Percentiles rank a stretch among this genome's conserved stretches.
phyloP scores from a whole-genome alignment of 2,888 invertebrate species.

The Drosophila austrosaltans region DNA sequence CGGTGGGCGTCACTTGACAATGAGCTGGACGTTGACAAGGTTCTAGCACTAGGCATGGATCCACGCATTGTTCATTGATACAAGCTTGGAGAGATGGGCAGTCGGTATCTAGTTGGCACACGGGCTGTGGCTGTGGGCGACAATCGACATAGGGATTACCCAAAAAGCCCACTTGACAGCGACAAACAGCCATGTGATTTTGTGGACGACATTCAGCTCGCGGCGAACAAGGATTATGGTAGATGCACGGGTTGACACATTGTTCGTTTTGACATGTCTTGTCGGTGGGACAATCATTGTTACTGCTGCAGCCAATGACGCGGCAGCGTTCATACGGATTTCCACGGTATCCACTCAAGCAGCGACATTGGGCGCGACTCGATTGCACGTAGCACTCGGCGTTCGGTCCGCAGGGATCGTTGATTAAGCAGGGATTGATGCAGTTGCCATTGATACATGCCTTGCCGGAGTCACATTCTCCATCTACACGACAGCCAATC shows the following conservation, averaged over 20 bases:
- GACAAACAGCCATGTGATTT: constrained; percentile 93
- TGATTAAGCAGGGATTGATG: constrained; percentile 92
- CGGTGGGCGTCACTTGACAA: constrained; percentile 91
- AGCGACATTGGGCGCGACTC: constrained; percentile 91
- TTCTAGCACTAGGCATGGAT: constrained; percentile 90
- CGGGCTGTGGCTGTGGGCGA: constrained; percentile 88
- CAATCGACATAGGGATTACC: constrained; percentile 94
- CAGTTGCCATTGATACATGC: constrained; percentile 94
- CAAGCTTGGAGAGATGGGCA: constrained; percentile 92
- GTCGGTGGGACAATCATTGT: constrained; percentile 94
- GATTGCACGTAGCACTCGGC: constrained; percentile 91
- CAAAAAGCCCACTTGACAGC: constrained; percentile 89
- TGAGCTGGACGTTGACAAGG: constrained; percentile 92
- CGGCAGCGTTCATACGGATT: constrained; percentile 90
- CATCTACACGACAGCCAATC: constrained; percentile 92
- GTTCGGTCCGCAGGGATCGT: constrained; percentile 91
- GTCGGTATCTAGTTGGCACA: constrained; percentile 92
- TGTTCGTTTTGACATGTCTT: constrained; percentile 93
- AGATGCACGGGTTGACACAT: constrained; percentile 92
- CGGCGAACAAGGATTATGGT: constrained; percentile 90
- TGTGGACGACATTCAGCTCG: constrained; percentile 91
- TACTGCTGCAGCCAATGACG: constrained; percentile 92
- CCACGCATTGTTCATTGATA: constrained; percentile 91
- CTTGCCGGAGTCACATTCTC: constrained; percentile 92
- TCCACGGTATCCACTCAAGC: constrained; percentile 91